These are phyloP conservation scores for Chlorospingus flavigularis DNA, from an alignment of 2,797 vertebrate species.

Conservation along the genomic window DNA sequence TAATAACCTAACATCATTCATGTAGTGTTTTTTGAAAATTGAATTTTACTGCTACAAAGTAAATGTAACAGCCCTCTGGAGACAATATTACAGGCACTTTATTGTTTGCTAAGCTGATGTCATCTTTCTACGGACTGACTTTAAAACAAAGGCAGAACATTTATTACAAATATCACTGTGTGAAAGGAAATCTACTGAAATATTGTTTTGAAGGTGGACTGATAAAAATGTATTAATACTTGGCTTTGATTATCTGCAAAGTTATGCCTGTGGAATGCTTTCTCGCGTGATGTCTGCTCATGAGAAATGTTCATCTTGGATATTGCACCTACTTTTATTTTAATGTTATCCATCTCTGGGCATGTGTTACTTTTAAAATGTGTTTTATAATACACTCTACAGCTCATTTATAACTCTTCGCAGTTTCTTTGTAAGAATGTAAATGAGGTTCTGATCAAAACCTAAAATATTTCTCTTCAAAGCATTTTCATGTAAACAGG, in stretches of 20 bases:
- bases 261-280: constrained; percentile 72
- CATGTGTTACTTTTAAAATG: constrained; percentile 64
- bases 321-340: constrained; percentile 45
- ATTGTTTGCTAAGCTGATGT: constrained; percentile 99
- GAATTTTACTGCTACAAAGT: constrained; percentile 94
- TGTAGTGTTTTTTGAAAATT: constrained; percentile 88
- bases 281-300: constrained; percentile 66
- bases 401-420: constrained; percentile 59
- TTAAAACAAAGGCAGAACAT: constrained; percentile 94
- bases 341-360: constrained; percentile 47
- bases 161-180: constrained; percentile 94
- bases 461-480: constrained; percentile 61
- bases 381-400: constrained; percentile 55
- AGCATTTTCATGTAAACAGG: constrained; percentile 35
- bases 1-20: constrained; percentile 84
- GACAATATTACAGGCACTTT: constrained; percentile 94
- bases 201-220: constrained; percentile 88
- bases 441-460: constrained; percentile 64
- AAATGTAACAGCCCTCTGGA: constrained; percentile 91
- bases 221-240: constrained; percentile 79
- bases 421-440: constrained; percentile 58
- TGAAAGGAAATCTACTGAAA: constrained; percentile 96
- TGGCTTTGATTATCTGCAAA: constrained; percentile 79
- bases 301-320: constrained; percentile 62
- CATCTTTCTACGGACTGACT: constrained; percentile 91